A percentile compares a stretch with the other conserved stretches of the same genome.
Evolutionary conservation across 1,140 invertebrate genomes (phyloP).

Genomic region (Halesus radiatus): DNA sequence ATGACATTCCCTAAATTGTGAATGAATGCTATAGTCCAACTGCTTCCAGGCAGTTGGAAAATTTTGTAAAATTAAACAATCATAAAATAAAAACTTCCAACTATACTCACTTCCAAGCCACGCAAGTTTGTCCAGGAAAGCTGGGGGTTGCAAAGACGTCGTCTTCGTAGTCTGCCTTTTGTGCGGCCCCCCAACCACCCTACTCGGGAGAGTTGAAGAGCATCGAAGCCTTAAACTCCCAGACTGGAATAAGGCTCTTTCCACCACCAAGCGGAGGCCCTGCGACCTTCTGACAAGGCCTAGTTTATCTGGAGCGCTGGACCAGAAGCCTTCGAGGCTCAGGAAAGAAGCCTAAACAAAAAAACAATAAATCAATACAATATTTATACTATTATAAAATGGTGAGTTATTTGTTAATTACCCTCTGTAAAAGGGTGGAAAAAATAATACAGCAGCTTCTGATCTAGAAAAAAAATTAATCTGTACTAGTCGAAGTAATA

Average conservation of each 20-base stretch:
- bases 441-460: no score
- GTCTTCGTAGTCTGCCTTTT: slow-evolving; percentile 31
- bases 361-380: background rate
- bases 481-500: no score
- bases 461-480: no score
- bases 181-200: slow-evolving; percentile 19
- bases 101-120: slow-evolving; percentile 50
- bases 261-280: slow-evolving; percentile 40
- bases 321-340: slow-evolving; percentile 51
- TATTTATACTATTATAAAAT: no score
- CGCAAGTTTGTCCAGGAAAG: slow-evolving; percentile 47
- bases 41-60: no score
- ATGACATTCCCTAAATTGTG: no score
- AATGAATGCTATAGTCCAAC: no score
- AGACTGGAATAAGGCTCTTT: slow-evolving; percentile 37
- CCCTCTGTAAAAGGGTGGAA: no score
- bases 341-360: slow-evolving; percentile 50
- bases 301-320: slow-evolving; percentile 28
- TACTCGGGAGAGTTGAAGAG: slow-evolving; percentile 28
- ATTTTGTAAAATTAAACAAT: no score
- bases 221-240: slow-evolving; percentile 43
- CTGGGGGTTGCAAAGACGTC: slow-evolving; percentile 10
- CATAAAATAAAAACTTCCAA: background rate
- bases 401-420: no score
- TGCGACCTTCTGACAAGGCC: slow-evolving; percentile 41